A percentile compares a stretch with the other conserved stretches of the same genome.
Conservation (phyloP, 2,797 vertebrate species). For the Leptodactylus fallax region DNA sequence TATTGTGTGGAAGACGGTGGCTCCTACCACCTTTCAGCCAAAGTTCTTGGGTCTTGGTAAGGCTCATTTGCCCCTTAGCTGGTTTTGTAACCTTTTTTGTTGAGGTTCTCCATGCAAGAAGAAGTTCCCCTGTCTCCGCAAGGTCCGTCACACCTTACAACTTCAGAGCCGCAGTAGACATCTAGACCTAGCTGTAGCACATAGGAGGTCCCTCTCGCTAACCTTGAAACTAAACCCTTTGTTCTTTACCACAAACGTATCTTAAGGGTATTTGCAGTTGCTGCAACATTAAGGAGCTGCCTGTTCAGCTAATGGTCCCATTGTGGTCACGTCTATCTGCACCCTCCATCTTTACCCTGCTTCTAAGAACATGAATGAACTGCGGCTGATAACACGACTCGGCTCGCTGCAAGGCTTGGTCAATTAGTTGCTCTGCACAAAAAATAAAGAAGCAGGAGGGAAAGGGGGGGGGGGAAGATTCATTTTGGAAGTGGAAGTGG, state of each 20-base stretch:
- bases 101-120: too few species aligned
- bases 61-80: too few species aligned
- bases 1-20: too few species aligned
- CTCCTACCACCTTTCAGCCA: too few species aligned
- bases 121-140: too few species aligned
- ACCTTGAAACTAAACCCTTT: not conserved
- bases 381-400: not conserved
- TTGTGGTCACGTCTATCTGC: conserved; percentile 1
- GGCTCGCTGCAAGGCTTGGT: not conserved
- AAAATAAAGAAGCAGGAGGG: conserved; percentile 14
- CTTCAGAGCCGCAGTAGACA: not conserved
- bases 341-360: not conserved
- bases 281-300: not conserved
- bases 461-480: not conserved
- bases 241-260: not conserved
- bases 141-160: not conserved
- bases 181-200: not conserved
- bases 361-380: not conserved
- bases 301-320: conserved; percentile 2
- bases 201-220: not conserved
- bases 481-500: conserved; percentile 48
- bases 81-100: too few species aligned
- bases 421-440: conserved; percentile 7
- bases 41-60: too few species aligned
- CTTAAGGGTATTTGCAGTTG: not conserved